Evolutionary conservation across 2,797 vertebrate genomes (phyloP).

Genomic region (Neosilurus mollespiculum): DNA sequence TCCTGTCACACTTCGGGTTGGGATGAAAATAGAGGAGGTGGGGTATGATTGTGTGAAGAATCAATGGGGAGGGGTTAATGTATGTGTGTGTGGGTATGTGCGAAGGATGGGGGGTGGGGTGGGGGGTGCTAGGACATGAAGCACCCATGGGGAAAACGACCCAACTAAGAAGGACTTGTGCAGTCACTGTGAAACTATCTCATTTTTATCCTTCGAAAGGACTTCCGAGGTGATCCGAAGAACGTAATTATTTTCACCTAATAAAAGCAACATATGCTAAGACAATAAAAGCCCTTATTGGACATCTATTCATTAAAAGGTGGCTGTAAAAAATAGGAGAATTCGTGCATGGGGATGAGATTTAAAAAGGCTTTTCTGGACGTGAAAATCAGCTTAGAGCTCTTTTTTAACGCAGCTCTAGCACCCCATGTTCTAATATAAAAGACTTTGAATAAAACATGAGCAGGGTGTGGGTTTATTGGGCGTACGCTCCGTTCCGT

Average conservation of each 20-base stretch:
- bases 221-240: conserved; percentile 97
- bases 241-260: conserved; percentile 99
- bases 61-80: conserved; percentile 58
- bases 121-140: conserved; percentile 78
- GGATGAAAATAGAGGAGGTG: conserved; percentile 70
- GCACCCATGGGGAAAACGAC: conserved; percentile 95
- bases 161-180: conserved; percentile 94
- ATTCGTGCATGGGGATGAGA: conserved; percentile 74
- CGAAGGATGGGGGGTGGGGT: neutral
- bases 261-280: conserved; percentile 99
- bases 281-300: conserved; percentile 99
- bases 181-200: conserved; percentile 99
- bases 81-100: conserved; percentile 29
- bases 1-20: conserved; percentile 89
- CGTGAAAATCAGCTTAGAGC: conserved; percentile 74
- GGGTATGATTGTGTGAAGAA: conserved; percentile 53
- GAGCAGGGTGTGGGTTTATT: conserved; percentile 76
- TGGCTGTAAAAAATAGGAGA: conserved; percentile 77
- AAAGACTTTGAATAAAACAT: conserved; percentile 81
- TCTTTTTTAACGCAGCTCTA: conserved; percentile 69
- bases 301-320: conserved; percentile 91
- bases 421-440: conserved; percentile 72
- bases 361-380: conserved; percentile 77
- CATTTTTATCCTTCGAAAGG: conserved; percentile 95
- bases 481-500: conserved; percentile 68